Evolutionary conservation across 2,888 invertebrate genomes (phyloP).

Genomic region (Drosophila meridionalis): DNA sequence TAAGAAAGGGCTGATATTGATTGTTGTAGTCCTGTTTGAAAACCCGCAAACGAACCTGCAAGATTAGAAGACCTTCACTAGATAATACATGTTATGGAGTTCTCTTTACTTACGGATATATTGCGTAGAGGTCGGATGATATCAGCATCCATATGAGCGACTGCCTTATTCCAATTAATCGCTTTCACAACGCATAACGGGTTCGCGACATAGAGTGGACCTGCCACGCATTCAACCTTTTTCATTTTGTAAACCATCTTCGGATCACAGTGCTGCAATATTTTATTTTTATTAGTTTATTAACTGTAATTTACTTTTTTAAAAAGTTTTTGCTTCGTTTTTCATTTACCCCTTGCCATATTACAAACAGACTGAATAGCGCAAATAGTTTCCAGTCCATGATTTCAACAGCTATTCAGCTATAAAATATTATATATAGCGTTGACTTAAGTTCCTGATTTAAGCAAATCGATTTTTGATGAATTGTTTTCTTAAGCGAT

Average conservation of each 20-base stretch:
- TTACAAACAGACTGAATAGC: neutral
- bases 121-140: neutral
- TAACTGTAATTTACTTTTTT: neutral
- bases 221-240: slow-evolving; percentile 33
- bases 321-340: neutral
- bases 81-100: neutral
- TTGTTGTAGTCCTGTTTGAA: slow-evolving; percentile 32
- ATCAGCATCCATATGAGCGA: slow-evolving; percentile 19
- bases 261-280: neutral
- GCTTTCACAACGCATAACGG: slow-evolving; percentile 17
- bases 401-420: neutral
- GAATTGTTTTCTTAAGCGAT: neutral
- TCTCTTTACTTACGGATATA: slow-evolving; percentile 10
- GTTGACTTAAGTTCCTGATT: neutral
- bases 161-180: slow-evolving; percentile 21
- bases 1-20: slow-evolving; percentile 20
- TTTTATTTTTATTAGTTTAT: neutral
- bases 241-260: slow-evolving; percentile 16
- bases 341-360: neutral
- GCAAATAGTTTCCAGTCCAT: neutral
- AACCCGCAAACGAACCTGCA: neutral
- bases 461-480: neutral
- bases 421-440: neutral
- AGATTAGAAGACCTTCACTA: too few species aligned
- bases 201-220: slow-evolving; percentile 4